These are phyloP conservation scores for Rhadinocentrus ornatus DNA, from an alignment of 2,797 vertebrate genomes.

Conservation along the genomic window DNA sequence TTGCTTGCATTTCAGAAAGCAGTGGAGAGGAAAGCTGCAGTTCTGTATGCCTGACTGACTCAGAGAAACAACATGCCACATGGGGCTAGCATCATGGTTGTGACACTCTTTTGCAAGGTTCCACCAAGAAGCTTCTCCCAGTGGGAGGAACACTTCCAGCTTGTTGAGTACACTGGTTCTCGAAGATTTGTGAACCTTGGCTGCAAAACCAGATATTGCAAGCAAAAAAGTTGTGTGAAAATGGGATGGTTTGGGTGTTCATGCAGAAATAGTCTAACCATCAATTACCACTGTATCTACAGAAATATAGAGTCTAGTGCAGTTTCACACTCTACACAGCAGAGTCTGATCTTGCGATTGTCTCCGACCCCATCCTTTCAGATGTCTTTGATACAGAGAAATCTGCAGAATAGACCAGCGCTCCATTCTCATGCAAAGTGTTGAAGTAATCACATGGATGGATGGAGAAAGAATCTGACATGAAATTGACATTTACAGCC, in stretches of 20 bases:
- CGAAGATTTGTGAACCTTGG: neutral
- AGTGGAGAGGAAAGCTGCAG: conserved; percentile 70
- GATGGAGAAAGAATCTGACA: conserved; percentile 70
- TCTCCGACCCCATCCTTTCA: conserved; percentile 33
- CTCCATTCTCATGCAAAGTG: conserved; percentile 73
- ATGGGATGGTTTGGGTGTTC: neutral
- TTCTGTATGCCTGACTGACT: conserved; percentile 67
- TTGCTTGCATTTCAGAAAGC: conserved; percentile 65
- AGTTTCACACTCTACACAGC: conserved; percentile 23
- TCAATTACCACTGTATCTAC: neutral
- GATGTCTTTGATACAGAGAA: conserved; percentile 48
- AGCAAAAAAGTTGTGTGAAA: neutral
- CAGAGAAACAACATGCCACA: conserved; percentile 63
- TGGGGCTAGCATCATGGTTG: conserved; percentile 54
- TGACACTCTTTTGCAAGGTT: conserved; percentile 62
- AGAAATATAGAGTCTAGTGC: neutral
- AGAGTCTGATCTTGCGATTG: conserved; percentile 32
- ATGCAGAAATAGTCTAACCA: conserved; percentile 1
- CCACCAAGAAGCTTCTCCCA: conserved; percentile 49
- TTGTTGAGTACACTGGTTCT: conserved; percentile 12
- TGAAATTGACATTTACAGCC: conserved; percentile 78
- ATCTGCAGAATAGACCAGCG: conserved; percentile 43
- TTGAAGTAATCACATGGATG: conserved; percentile 76
- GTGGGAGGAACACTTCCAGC: conserved; percentile 15
- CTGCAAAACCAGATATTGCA: neutral